Percentiles rank a stretch among this genome's conserved stretches.
These are phyloP conservation scores for Tholera decimalis DNA, from an alignment of 2,888 invertebrate species.

Conservation along the genomic window DNA sequence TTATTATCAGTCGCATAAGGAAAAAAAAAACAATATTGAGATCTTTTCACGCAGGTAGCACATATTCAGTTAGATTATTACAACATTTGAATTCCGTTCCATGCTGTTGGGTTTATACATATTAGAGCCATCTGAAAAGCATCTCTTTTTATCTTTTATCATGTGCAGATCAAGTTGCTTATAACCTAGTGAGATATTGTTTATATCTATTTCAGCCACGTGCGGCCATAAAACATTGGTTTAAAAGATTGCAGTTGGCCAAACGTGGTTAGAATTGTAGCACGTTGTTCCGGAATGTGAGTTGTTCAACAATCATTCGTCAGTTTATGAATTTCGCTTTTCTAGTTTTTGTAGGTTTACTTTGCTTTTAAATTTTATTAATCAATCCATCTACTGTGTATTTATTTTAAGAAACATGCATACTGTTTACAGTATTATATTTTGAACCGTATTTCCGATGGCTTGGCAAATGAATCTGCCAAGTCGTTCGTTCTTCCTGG, in stretches of 20 bases:
- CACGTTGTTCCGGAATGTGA: slow-evolving; percentile 19
- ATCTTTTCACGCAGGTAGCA: slow-evolving; percentile 1
- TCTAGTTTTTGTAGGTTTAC: not conserved
- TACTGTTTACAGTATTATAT: no score
- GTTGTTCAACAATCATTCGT: slow-evolving; percentile 9
- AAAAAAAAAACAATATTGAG: slow-evolving; percentile 14
- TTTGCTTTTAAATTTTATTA: not conserved
- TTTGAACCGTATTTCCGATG: no score
- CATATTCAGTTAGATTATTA: slow-evolving; percentile 24
- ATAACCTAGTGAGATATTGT: slow-evolving; percentile 8
- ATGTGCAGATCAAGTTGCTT: slow-evolving; percentile 1
- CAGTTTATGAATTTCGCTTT: slow-evolving; percentile 2
- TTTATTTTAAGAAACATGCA: no score
- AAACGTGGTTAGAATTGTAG: slow-evolving; percentile 23
- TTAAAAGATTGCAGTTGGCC: slow-evolving; percentile 27
- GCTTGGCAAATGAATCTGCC: no score
- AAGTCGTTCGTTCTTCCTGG: no score
- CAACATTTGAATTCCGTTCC: slow-evolving; percentile 19
- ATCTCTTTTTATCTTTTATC: slow-evolving; percentile 15
- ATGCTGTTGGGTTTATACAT: slow-evolving; percentile 10
- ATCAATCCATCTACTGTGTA: not conserved
- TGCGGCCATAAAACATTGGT: slow-evolving; percentile 27
- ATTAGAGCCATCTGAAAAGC: slow-evolving; percentile 3
- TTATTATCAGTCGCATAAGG: not conserved
- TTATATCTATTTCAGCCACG: slow-evolving; percentile 20